Percentiles rank a stretch among this genome's conserved stretches.
Conservation (phyloP, 2,888 invertebrate species). For the Pogonocherus hispidulus region DNA sequence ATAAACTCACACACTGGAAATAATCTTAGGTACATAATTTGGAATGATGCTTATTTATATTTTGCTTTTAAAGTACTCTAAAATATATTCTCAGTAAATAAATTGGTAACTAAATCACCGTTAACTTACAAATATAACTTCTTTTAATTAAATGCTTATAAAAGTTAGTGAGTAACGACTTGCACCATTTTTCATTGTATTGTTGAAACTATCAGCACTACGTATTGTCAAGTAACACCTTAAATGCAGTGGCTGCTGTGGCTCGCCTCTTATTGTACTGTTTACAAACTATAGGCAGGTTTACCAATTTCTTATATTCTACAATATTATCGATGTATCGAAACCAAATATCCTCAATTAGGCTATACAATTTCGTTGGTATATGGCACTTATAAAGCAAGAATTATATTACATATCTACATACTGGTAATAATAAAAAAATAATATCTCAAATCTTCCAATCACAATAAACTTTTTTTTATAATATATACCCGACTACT, state of each 20-base stretch:
- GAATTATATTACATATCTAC: conserved; percentile 58
- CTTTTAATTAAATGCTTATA: conserved; percentile 66
- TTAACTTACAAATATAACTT: conserved; percentile 56
- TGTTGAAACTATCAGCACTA: conserved; percentile 67
- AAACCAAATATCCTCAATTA: conserved; percentile 59
- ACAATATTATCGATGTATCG: conserved; percentile 58
- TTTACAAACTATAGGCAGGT: conserved; percentile 64
- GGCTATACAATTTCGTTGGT: conserved; percentile 59
- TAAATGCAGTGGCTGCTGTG: conserved; percentile 61
- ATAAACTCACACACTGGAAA: conserved; percentile 65
- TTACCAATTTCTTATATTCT: conserved; percentile 52
- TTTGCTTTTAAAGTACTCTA: conserved; percentile 40
- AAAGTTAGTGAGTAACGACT: conserved; percentile 65
- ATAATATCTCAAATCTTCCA: conserved; percentile 58
- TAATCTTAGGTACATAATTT: conserved; percentile 68
- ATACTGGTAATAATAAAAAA: conserved; percentile 58
- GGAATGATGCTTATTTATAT: conserved; percentile 64
- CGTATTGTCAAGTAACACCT: conserved; percentile 69
- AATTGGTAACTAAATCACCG: conserved; percentile 66
- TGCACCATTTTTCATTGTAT: conserved; percentile 70
- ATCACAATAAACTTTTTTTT: conserved; percentile 58
- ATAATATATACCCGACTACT: conserved; percentile 55
- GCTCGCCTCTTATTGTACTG: conserved; percentile 65
- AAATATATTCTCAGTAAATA: conserved; percentile 46
- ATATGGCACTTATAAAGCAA: conserved; percentile 64